Percentiles rank a stretch among this genome's conserved stretches.
Conservation (phyloP, 2,797 vertebrate species). For the Channa striata region DNA sequence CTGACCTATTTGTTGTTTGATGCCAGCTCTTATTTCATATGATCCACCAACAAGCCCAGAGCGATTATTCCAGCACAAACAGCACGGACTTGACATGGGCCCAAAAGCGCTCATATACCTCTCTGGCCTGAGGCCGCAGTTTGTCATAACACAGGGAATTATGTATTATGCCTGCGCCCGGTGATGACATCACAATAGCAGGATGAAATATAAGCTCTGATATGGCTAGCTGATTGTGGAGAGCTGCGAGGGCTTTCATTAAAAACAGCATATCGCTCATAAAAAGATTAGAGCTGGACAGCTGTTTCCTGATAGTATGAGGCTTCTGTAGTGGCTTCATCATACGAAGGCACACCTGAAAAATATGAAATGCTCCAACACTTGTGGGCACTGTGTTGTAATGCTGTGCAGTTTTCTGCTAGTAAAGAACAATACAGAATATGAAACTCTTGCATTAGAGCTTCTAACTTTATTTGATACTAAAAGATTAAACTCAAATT, state of each 20-base stretch:
- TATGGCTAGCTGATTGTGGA: constrained; percentile 86
- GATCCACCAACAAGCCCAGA: constrained; percentile 76
- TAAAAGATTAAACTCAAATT: too few relatives aligned
- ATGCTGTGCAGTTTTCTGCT: constrained; percentile 23
- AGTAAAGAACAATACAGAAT: constrained; percentile 25
- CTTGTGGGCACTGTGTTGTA: constrained; percentile 25
- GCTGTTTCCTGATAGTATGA: constrained; percentile 81
- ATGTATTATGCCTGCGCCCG: constrained; percentile 85
- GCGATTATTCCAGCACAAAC: constrained; percentile 83
- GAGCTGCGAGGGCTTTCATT: constrained; percentile 88
- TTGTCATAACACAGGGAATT: constrained; percentile 89
- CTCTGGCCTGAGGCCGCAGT: constrained; percentile 80
- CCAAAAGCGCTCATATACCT: constrained; percentile 83
- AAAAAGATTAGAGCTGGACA: constrained; percentile 88
- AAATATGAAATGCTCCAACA: constrained; percentile 65
- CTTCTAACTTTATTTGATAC: constrained; percentile 8
- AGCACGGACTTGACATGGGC: constrained; percentile 81
- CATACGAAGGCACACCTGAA: constrained; percentile 74
- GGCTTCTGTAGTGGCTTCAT: constrained; percentile 82
- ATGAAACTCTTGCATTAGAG: not conserved
- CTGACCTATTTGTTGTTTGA: constrained; percentile 77
- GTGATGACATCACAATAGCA: constrained; percentile 88
- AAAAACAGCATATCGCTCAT: constrained; percentile 89
- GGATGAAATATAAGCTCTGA: constrained; percentile 89
- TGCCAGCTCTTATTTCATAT: constrained; percentile 73